Evolutionary conservation across 1,140 invertebrate genomes (phyloP).

Genomic region (Drosophila pallidifrons): DNA sequence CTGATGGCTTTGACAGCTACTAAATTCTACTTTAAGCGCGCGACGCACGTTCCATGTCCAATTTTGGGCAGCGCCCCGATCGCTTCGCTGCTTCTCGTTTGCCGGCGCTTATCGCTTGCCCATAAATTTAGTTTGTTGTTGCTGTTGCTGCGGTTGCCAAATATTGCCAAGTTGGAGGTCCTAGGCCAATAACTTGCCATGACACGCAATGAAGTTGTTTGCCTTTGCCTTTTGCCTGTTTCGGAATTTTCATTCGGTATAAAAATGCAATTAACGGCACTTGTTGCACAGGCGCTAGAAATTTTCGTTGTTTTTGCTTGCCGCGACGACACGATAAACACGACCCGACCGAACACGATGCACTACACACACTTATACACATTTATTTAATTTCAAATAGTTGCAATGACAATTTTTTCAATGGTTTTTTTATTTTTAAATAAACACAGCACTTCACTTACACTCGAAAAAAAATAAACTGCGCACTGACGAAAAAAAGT

Average conservation of each 20-base stretch:
- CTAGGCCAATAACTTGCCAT: conserved; percentile 61
- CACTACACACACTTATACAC: background rate
- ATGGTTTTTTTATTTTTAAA: background rate
- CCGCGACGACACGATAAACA: conserved; percentile 7
- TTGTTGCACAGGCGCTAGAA: conserved; percentile 40
- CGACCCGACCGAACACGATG: conserved; percentile 17
- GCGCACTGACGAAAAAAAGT: background rate
- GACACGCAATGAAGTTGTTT: conserved; percentile 81
- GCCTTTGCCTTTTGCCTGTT: conserved; percentile 32
- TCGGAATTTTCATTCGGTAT: conserved; percentile 52
- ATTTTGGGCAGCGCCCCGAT: conserved; percentile 67
- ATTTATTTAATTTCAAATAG: background rate
- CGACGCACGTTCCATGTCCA: conserved; percentile 79
- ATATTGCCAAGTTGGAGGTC: conserved; percentile 68
- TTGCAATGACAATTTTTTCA: conserved; percentile 2
- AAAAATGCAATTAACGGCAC: conserved; percentile 79
- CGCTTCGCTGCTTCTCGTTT: conserved; percentile 70
- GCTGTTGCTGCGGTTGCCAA: conserved; percentile 46
- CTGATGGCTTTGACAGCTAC: conserved; percentile 82
- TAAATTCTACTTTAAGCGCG: conserved; percentile 70
- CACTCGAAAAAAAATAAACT: background rate
- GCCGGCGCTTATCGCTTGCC: conserved; percentile 20
- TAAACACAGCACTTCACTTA: background rate
- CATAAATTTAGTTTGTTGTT: conserved; percentile 15
- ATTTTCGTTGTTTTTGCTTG: conserved; percentile 15